Evolutionary conservation across 2,888 invertebrate species (phyloP).

Genomic region (Panopea generosa): DNA sequence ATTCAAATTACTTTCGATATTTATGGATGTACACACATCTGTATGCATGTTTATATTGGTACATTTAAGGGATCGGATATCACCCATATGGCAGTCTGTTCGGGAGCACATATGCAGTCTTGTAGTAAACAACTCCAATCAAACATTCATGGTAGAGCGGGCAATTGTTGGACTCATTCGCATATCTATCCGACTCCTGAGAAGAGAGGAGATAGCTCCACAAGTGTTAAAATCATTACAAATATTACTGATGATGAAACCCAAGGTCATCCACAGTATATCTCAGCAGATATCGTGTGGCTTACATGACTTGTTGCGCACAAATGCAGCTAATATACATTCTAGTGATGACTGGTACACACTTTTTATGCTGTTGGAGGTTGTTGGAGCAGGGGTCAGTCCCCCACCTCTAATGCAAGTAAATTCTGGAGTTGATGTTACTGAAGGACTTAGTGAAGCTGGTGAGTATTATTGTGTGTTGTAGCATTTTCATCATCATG

Average conservation of each 20-base stretch:
- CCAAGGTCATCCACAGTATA: conserved; percentile 89
- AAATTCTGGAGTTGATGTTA: conserved; percentile 75
- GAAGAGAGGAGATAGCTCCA: conserved; percentile 95
- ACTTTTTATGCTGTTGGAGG: conserved; percentile 96
- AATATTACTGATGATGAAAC: conserved; percentile 88
- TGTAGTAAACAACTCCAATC: conserved; percentile 90
- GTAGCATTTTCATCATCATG: no score
- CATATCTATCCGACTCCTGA: conserved; percentile 94
- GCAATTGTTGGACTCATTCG: conserved; percentile 95
- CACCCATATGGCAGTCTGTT: conserved; percentile 92
- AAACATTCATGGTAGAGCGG: conserved; percentile 89
- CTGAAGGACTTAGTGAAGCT: conserved; percentile 81
- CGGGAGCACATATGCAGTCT: conserved; percentile 91
- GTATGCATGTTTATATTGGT: conserved; percentile 13
- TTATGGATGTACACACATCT: no score
- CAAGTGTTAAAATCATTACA: conserved; percentile 91
- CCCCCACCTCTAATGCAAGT: conserved; percentile 85
- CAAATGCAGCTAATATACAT: conserved; percentile 98
- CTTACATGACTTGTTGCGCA: conserved; percentile 96
- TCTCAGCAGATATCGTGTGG: conserved; percentile 96
- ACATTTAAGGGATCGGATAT: conserved; percentile 92
- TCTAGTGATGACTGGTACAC: conserved; percentile 96
- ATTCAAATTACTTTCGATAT: no score
- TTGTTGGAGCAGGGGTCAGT: conserved; percentile 96
- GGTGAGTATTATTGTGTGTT: conserved; percentile 76